Conservation (phyloP, 2,888 invertebrate species). For the Agrilus mali region DNA sequence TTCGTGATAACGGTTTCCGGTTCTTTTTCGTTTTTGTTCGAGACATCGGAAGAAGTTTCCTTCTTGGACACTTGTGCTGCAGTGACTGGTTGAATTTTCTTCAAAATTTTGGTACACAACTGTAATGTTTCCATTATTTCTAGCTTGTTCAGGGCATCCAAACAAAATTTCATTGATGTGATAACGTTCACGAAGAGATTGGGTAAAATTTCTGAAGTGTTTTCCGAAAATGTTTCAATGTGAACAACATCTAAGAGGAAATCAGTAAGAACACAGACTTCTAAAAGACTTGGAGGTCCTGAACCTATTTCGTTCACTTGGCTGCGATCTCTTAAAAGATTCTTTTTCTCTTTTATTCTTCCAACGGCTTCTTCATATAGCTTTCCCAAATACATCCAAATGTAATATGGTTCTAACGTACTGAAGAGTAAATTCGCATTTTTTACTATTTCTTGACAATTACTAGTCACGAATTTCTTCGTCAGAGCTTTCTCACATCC, state of each 20-base stretch:
- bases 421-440: slow-evolving; percentile 75
- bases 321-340: slow-evolving; percentile 21
- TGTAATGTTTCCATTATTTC: slow-evolving; percentile 54
- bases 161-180: slow-evolving; percentile 43
- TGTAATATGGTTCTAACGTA: slow-evolving; percentile 71
- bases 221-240: slow-evolving; percentile 63
- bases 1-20: too few species aligned
- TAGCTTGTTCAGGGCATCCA: slow-evolving; percentile 39
- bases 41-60: background rate
- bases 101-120: slow-evolving; percentile 59
- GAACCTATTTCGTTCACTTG: slow-evolving; percentile 43
- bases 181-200: slow-evolving; percentile 57
- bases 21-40: too few species aligned
- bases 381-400: slow-evolving; percentile 68
- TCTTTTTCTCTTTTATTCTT: slow-evolving; percentile 22
- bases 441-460: slow-evolving; percentile 59
- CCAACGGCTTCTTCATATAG: slow-evolving; percentile 40
- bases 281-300: slow-evolving; percentile 49
- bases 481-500: slow-evolving; percentile 21
- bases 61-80: slow-evolving; percentile 19
- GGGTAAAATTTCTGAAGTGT: slow-evolving; percentile 66
- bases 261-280: slow-evolving; percentile 60
- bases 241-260: slow-evolving; percentile 65
- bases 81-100: slow-evolving; percentile 58
- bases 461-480: slow-evolving; percentile 30